Percentiles rank a stretch among this genome's conserved stretches.
phyloP scores from a whole-genome alignment of 2,113 vertebrate genomes.

The Catagonus wagneri region DNA sequence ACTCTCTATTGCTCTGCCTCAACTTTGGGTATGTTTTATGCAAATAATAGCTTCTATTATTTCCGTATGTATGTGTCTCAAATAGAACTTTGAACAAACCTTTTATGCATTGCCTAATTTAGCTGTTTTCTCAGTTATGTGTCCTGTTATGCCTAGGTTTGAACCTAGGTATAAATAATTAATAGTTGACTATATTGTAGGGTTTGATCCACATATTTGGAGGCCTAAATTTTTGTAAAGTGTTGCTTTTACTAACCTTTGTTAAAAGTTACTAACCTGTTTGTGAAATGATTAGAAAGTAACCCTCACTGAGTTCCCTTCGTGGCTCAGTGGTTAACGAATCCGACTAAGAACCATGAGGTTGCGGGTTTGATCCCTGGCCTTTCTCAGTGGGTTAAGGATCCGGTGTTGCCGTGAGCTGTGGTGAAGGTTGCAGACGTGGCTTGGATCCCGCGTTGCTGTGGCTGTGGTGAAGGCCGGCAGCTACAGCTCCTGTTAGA shows the following conservation, averaged over 20 bases:
- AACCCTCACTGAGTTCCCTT: no score
- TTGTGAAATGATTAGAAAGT: not conserved
- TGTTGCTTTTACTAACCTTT: constrained; percentile 26
- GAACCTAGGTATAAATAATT: not conserved
- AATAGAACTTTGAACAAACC: not conserved
- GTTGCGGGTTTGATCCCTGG: no score
- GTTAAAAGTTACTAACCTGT: not conserved
- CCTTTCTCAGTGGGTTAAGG: no score
- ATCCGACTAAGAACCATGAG: no score
- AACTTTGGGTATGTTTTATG: not conserved
- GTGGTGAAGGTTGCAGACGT: no score
- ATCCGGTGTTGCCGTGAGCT: no score
- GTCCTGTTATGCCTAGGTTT: not conserved
- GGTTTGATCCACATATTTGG: not conserved
- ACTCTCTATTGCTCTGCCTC: not conserved
- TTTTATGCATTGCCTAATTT: not conserved
- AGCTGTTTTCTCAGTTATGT: not conserved
- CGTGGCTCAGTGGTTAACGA: no score
- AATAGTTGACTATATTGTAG: not conserved
- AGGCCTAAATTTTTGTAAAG: not conserved
- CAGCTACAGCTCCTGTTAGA: no score
- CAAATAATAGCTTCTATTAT: not conserved
- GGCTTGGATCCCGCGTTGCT: no score
- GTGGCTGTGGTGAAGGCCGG: no score
- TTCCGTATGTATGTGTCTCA: not conserved